Percentiles rank a stretch among this genome's conserved stretches.
These are phyloP conservation scores for Cathartes aura DNA, from an alignment of 2,113 vertebrate genomes.

Conservation along the genomic window DNA sequence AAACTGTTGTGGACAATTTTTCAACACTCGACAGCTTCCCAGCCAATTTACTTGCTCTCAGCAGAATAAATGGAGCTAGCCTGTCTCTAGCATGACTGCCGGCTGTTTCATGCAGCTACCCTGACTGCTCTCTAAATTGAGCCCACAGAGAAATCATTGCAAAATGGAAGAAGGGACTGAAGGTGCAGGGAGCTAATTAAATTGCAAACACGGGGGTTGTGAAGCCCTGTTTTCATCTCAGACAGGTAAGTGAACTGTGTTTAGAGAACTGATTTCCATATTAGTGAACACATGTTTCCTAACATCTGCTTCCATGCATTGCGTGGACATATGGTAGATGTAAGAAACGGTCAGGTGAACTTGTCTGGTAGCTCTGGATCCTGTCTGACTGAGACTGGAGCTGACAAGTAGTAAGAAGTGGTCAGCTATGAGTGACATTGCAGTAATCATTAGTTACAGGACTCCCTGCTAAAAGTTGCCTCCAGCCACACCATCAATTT, in stretches of 20 bases:
- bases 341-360: neutral
- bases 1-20: conserved; percentile 47
- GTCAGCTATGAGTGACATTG: neutral
- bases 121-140: conserved; percentile 17
- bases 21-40: conserved; percentile 46
- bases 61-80: conserved; percentile 24
- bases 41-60: conserved; percentile 51
- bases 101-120: conserved; percentile 30
- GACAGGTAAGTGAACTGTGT: neutral
- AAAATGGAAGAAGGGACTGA: neutral
- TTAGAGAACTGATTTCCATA: neutral
- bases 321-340: accelerated
- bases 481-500: neutral
- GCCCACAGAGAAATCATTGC: neutral
- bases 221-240: conserved; percentile 13
- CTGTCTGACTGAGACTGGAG: neutral
- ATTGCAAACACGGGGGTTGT: neutral
- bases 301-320: neutral
- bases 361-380: neutral
- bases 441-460: neutral
- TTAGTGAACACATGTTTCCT: neutral
- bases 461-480: neutral
- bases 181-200: conserved; percentile 28
- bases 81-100: neutral
- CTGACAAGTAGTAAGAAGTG: neutral